phyloP scores from a whole-genome alignment of 1,140 invertebrate genomes.

The Trachelipus rathkii region DNA sequence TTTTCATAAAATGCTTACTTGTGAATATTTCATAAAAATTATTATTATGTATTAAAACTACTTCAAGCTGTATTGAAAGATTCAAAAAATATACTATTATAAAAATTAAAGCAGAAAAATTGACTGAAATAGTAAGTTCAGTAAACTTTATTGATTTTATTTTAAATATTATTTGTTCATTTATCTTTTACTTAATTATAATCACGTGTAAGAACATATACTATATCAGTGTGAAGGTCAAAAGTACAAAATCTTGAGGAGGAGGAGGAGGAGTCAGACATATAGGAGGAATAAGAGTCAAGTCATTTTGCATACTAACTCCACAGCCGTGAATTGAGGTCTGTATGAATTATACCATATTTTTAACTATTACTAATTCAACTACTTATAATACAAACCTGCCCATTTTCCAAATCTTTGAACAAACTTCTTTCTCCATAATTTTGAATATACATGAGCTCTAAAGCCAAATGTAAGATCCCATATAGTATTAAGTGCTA shows the following conservation, averaged over 20 bases:
- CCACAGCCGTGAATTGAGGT: background rate
- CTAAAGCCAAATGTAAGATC: slow-evolving; percentile 20
- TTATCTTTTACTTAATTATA: background rate
- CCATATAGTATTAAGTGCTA: slow-evolving; percentile 17
- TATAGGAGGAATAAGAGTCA: background rate
- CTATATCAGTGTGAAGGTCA: background rate
- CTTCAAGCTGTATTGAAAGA: too few relatives aligned
- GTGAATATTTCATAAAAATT: too few relatives aligned
- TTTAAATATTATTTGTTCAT: too few relatives aligned
- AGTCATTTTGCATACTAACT: background rate
- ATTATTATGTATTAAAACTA: too few relatives aligned
- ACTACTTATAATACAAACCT: background rate
- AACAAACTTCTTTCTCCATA: slow-evolving; percentile 29
- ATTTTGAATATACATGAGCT: slow-evolving; percentile 23
- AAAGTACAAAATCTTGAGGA: background rate
- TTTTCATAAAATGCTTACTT: too few relatives aligned
- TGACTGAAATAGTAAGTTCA: too few relatives aligned
- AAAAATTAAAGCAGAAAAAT: too few relatives aligned
- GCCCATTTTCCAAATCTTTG: slow-evolving; percentile 21
- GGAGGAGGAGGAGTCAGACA: background rate
- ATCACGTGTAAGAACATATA: background rate
- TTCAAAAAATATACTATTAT: too few relatives aligned
- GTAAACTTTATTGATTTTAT: too few relatives aligned
- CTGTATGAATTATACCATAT: background rate
- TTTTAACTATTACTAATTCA: background rate